Evolutionary conservation across 2,888 invertebrate genomes (phyloP), one percentile per base, ranked within the genome.

Genomic region (Ophion costatus): DNA sequence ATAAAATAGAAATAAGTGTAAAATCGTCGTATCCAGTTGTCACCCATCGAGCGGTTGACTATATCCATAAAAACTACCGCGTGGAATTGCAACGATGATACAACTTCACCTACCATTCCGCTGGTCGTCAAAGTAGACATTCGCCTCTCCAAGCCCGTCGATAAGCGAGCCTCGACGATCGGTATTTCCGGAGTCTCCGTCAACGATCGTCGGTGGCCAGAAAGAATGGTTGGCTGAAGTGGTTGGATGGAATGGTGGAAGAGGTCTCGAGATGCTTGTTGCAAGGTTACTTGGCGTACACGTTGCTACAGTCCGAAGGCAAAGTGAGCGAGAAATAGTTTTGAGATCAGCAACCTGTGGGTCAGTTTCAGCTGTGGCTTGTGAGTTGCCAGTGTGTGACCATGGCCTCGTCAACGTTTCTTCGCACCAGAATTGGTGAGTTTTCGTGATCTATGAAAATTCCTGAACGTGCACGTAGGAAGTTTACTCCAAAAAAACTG

Each of bases 331-430:
- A 38, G 70, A 76, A 82, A 76, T 82, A 82, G 82, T 85, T 80
- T 71, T 45, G 79, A 64, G 71, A 70, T 79, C 79, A 85, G 76
- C 81, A 87, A 87, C 80, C 82, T 85, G 86, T 84, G 82, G 86
- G 87, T 86, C 82, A 87, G 77, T 80, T 81, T 78, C 82, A 86
- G 84, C 87, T 86, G 88, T 88, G 78, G 84, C 75, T 78, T 71
- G 84, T 84, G 88, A 61, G 85, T 89, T 88, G 86, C 86, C 88
- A 86, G 91, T 88, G 89, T 86, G 87, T 85, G 87, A 88, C 88
- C 86, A 91, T 91, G 91, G 90, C 89, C 85, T 89, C 87, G 56
- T 84, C 83, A 17, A 86, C 89, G 73, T 86, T 87, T 67, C 87
- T 75, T 29, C 76, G 87, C 1, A 84, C 88, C 10, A 87, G 71